A percentile compares a stretch with the other conserved stretches of the same genome.
Conservation (phyloP, 1,140 invertebrate species). For the Drosophila equinoxialis region DNA sequence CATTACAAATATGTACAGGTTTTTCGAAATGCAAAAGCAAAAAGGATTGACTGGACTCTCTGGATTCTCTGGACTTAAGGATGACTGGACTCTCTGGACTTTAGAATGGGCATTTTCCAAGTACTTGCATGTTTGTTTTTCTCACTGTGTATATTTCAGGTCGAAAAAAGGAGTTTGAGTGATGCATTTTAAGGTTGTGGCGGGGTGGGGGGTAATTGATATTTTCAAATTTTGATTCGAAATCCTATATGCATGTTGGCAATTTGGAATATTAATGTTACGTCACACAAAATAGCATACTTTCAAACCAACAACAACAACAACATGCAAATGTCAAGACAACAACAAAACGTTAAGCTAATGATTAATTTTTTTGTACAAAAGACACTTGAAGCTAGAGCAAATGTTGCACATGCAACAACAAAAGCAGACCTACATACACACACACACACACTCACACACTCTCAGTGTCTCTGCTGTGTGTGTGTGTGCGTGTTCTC, state of each 20-base stretch:
- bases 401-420: conserved; percentile 19
- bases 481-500: conserved; percentile 6
- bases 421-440: conserved; percentile 21
- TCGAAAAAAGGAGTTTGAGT: background rate
- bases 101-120: no score
- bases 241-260: background rate
- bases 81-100: no score
- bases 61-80: no score
- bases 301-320: conserved; percentile 26
- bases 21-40: no score
- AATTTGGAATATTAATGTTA: conserved; percentile 3
- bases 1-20: no score
- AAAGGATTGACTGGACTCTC: no score
- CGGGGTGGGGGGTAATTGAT: conserved; percentile 6
- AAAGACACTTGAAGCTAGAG: conserved; percentile 29
- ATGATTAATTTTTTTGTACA: conserved; percentile 78
- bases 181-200: background rate
- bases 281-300: conserved; percentile 18
- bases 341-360: conserved; percentile 39
- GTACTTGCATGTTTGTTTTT: background rate
- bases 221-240: conserved; percentile 7
- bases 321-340: conserved; percentile 48
- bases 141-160: background rate
- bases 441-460: background rate
- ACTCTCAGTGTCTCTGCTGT: conserved; percentile 9